Conservation (phyloP, 1,140 invertebrate species). For the Bathynomus jamesi region DNA sequence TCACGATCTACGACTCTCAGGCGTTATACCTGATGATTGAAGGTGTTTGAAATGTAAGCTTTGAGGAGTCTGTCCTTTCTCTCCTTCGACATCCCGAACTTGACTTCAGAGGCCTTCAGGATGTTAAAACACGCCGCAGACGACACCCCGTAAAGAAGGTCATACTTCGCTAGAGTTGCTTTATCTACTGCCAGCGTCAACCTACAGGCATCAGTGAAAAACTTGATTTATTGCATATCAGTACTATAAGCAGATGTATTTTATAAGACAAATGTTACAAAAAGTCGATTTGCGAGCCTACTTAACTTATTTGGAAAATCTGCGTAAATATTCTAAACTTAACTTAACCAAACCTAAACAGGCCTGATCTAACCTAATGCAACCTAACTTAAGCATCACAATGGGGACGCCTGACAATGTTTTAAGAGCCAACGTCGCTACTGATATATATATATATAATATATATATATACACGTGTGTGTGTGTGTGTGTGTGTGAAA, state of each 20-base stretch:
- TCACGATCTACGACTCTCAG: too few species aligned
- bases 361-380: too few species aligned
- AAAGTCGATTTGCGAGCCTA: conserved; percentile 1
- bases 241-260: too few species aligned
- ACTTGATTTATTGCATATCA: background rate
- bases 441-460: background rate
- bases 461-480: background rate
- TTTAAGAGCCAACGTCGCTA: too few species aligned
- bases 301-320: too few species aligned
- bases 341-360: too few species aligned
- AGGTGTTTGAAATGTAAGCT: conserved; percentile 87
- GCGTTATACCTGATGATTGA: conserved; percentile 34
- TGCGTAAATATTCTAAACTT: too few species aligned
- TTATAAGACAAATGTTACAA: conserved; percentile 1
- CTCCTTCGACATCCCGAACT: conserved; percentile 91
- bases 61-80: conserved; percentile 81
- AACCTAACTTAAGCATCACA: too few species aligned
- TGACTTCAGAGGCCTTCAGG: conserved; percentile 47
- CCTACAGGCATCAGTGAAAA: background rate
- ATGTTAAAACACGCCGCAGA: conserved; percentile 50
- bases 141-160: conserved; percentile 53
- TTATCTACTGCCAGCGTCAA: conserved; percentile 48
- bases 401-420: too few species aligned
- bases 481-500: background rate
- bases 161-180: conserved; percentile 38